Evolutionary conservation across 1,140 invertebrate species (phyloP).

Genomic region (Helicoverpa zea): DNA sequence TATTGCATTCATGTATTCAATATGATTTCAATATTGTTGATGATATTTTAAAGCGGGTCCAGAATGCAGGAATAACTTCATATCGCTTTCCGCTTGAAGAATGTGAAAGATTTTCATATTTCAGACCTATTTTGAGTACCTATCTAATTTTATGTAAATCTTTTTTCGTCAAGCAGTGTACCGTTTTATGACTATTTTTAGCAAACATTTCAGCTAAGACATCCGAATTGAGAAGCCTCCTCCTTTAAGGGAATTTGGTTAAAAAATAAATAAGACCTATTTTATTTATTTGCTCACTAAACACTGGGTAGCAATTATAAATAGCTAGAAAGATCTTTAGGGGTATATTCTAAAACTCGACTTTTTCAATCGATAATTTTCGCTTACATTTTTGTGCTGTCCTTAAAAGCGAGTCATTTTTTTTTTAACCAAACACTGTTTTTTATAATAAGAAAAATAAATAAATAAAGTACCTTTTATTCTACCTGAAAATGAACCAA

Average conservation of each 20-base stretch:
- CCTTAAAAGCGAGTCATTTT: too few species aligned
- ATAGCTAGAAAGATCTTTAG: too few species aligned
- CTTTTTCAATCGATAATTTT: too few species aligned
- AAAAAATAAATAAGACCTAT: not conserved
- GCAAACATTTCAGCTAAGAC: not conserved
- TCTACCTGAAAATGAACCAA: too few species aligned
- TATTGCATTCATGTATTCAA: constrained; percentile 43
- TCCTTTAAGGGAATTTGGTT: too few species aligned
- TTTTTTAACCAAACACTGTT: too few species aligned
- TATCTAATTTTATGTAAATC: not conserved
- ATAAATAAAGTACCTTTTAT: too few species aligned
- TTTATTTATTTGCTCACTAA: not conserved
- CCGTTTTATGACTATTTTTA: not conserved
- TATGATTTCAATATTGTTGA: constrained; percentile 42
- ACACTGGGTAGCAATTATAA: too few species aligned
- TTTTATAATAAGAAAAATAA: too few species aligned
- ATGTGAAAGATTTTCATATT: constrained; percentile 21
- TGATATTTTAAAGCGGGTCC: constrained; percentile 30
- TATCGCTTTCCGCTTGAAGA: not conserved
- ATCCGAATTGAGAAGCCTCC: too few species aligned
- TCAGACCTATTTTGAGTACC: not conserved
- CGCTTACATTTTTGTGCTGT: too few species aligned
- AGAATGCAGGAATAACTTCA: constrained; percentile 24
- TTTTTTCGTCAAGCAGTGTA: not conserved
- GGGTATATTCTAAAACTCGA: too few species aligned